Evolutionary conservation across 2,113 vertebrate species (phyloP), one percentile per base, ranked within the genome.

Genomic region (Microcebus griseorufus): DNA sequence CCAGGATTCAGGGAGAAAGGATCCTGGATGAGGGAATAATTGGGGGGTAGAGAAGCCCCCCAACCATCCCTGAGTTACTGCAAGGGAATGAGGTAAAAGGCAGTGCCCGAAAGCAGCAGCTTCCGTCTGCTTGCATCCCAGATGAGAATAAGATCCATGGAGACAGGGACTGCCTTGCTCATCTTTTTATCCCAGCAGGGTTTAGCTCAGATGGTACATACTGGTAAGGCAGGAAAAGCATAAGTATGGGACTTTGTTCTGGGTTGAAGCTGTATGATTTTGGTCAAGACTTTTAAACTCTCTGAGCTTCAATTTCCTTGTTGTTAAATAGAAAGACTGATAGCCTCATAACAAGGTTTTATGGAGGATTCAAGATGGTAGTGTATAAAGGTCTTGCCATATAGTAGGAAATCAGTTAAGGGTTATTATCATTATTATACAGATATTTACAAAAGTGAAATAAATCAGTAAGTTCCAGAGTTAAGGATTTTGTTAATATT

Each of bases 71-170:
- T 0, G 3, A 76, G 78, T 76, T 60, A 3, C 70, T 11, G 20
- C 34, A 27, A 65, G 12, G 37, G 62, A 34, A 34, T n/a, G 60
- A 48, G 20, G 27, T 37, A 72, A 32, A 34, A 53, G 37, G 7
- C 29, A 14, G 16, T 1, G 10, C 29, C 20, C 18, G 75, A 55
- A 86, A 34, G 7, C 69, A 67, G 69, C 42, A 64, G 16, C 27
- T 16, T 70, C 3, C 1, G 22, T 70, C 3, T 0, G 22, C 62
- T 39, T 3, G 0, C 12, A 64, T n/a, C 55, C 39, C 53, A 67
- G 12, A 1, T 4, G 18, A 45, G 32, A 83, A 13, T 6, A 6
- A 39, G 67, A 34, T 13, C 51, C 37, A 10, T 0, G 0, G 23
- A 9, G 17, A 45, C 34, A 42, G 42, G 39, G n/a, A 27, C 14